A percentile compares a stretch with the other conserved stretches of the same genome.
Evolutionary conservation across 30 jellyfish, hydroid and myxozoan species (phyloP).

Genomic region (Clytia hemisphaerica): DNA sequence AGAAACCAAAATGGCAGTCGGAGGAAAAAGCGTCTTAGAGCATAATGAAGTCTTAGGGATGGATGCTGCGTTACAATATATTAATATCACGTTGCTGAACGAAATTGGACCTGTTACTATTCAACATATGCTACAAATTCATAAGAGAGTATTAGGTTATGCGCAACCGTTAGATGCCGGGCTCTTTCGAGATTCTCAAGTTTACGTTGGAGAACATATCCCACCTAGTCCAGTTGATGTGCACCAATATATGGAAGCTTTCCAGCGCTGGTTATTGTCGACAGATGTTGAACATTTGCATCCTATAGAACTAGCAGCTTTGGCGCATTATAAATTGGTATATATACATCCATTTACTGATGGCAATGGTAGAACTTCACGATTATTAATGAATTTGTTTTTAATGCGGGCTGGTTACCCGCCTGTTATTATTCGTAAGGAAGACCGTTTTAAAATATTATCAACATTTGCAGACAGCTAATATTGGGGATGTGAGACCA

Average conservation of each 20-base stretch:
- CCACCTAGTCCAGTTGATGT: conserved; percentile 85
- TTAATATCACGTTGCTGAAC: conserved; percentile 63
- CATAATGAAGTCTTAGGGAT: conserved; percentile 92
- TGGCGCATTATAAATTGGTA: conserved; percentile 78
- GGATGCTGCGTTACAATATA: conserved; percentile 79
- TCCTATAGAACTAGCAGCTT: conserved; percentile 81
- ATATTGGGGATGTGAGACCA: conserved; percentile 83
- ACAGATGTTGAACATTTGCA: conserved; percentile 59
- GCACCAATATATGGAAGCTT: conserved; percentile 61
- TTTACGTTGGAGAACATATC: conserved; percentile 83
- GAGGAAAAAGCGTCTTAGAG: conserved; percentile 89
- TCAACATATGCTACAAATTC: conserved; percentile 76
- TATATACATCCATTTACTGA: conserved; percentile 81
- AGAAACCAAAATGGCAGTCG: conserved; percentile 92
- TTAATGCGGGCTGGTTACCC: conserved; percentile 93
- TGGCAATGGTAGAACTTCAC: conserved; percentile 87
- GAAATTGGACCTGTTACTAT: conserved; percentile 59
- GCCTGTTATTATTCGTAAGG: conserved; percentile 74
- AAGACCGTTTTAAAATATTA: conserved; percentile 74
- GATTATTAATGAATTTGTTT: conserved; percentile 67
- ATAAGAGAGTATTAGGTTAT: conserved; percentile 79
- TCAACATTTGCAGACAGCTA: conserved; percentile 75
- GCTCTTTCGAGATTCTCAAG: conserved; percentile 74
- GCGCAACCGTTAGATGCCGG: conserved; percentile 96
- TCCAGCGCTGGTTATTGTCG: conserved; percentile 66